Evolutionary conservation across 2,113 vertebrate genomes (phyloP).

Genomic region (Glareola pratincola): DNA sequence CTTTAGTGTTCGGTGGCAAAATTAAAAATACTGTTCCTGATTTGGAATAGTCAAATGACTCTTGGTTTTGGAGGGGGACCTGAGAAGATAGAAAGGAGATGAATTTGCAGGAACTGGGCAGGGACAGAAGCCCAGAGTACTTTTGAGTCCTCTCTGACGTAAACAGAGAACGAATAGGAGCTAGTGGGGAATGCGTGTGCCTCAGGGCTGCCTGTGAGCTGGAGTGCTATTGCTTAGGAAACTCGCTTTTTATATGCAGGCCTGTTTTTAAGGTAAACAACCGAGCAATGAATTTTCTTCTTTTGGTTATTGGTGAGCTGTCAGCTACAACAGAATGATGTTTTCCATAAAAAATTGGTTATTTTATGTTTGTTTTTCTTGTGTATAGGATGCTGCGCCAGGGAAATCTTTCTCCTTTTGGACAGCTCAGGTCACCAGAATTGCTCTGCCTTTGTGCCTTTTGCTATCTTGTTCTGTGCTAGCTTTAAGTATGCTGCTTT

Average conservation of each 20-base stretch:
- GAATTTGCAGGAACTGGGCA: neutral
- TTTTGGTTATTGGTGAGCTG: neutral
- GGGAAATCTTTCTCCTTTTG: neutral
- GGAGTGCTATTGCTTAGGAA: neutral
- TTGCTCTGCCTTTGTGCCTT: neutral
- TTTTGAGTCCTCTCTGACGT: neutral
- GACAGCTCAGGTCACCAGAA: neutral
- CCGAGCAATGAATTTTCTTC: neutral
- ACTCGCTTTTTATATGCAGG: neutral
- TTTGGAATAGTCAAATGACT: neutral
- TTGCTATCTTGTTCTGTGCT: neutral
- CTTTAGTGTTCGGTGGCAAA: neutral
- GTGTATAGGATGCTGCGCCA: neutral
- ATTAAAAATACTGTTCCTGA: neutral
- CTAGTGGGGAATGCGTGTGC: rapidly evolving
- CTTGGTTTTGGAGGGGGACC: neutral
- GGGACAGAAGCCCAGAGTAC: neutral
- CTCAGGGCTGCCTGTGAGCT: neutral
- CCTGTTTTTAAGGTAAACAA: neutral
- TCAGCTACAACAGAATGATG: neutral
- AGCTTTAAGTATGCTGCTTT: neutral
- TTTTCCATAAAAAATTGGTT: neutral
- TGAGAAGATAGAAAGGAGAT: neutral
- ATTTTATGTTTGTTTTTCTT: neutral
- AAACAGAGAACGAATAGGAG: neutral